These are phyloP conservation scores for Danaus melanippus DNA, from an alignment of 1,140 invertebrate genomes.

Conservation along the genomic window DNA sequence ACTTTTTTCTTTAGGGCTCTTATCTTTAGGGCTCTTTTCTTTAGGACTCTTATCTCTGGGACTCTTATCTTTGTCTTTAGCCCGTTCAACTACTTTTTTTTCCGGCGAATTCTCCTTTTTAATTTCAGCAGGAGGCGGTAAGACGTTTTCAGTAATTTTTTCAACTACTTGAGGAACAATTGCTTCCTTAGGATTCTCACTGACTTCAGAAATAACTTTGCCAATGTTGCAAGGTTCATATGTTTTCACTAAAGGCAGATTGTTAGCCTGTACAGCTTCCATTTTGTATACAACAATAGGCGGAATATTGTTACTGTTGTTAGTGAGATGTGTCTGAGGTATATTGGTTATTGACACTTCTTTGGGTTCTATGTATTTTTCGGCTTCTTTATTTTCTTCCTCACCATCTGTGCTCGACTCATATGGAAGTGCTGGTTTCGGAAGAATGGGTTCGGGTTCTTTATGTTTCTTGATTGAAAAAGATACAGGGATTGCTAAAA, in stretches of 20 bases:
- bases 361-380: constrained; percentile 26
- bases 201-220: background rate
- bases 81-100: too few species aligned
- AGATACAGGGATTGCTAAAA: constrained; percentile 77
- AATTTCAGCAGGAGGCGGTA: too few species aligned
- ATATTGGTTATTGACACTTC: constrained; percentile 30
- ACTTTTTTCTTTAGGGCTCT: constrained; percentile 22
- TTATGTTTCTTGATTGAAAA: constrained; percentile 88
- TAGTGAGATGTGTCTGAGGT: constrained; percentile 18
- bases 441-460: constrained; percentile 77
- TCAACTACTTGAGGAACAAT: too few species aligned
- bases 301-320: constrained; percentile 30
- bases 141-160: too few species aligned
- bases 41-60: constrained; percentile 16
- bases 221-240: constrained; percentile 29
- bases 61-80: too few species aligned
- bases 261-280: constrained; percentile 29
- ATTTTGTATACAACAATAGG: constrained; percentile 56
- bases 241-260: constrained; percentile 32
- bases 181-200: too few species aligned
- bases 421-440: constrained; percentile 81
- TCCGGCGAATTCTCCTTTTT: too few species aligned
- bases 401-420: constrained; percentile 82
- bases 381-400: constrained; percentile 46
- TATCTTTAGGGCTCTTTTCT: constrained; percentile 21